These are phyloP conservation scores for Apeltes quadracus DNA, from an alignment of 2,113 vertebrate species.

Conservation along the genomic window DNA sequence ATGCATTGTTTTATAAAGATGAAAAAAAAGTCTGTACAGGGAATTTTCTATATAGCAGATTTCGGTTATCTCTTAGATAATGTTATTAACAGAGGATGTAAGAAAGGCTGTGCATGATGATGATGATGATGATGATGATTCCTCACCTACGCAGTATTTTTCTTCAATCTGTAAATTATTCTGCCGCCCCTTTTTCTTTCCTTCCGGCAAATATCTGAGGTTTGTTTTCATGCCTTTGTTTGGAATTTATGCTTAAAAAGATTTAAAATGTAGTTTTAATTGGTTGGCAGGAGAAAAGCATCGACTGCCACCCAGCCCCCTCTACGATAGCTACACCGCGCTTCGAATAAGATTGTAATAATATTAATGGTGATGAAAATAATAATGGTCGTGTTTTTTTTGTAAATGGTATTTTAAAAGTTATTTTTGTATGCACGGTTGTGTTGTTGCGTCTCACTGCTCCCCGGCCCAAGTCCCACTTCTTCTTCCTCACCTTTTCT, in stretches of 20 bases:
- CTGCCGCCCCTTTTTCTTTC: conserved; percentile 80
- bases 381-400: conserved; percentile 75
- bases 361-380: conserved; percentile 77
- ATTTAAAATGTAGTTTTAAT: conserved; percentile 48
- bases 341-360: conserved; percentile 88
- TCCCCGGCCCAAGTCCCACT: background rate
- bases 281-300: conserved; percentile 74
- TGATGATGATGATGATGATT: conserved; percentile 81
- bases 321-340: conserved; percentile 84
- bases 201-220: conserved; percentile 90
- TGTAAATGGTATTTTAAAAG: conserved; percentile 99
- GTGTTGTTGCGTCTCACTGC: conserved; percentile 82
- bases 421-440: conserved; percentile 98
- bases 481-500: background rate
- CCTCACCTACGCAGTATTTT: conserved; percentile 87
- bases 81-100: conserved; percentile 96
- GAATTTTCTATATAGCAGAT: conserved; percentile 94
- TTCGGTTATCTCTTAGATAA: conserved; percentile 90
- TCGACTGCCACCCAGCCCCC: conserved; percentile 57
- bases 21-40: conserved; percentile 87
- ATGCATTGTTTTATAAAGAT: conserved; percentile 89
- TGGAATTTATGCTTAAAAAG: conserved; percentile 57
- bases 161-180: conserved; percentile 93
- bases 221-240: conserved; percentile 61
- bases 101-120: conserved; percentile 92